These are phyloP conservation scores for Pseudorhiza aurosa DNA, from an alignment of 30 jellyfish, hydroid and myxozoan genomes.

Conservation along the genomic window DNA sequence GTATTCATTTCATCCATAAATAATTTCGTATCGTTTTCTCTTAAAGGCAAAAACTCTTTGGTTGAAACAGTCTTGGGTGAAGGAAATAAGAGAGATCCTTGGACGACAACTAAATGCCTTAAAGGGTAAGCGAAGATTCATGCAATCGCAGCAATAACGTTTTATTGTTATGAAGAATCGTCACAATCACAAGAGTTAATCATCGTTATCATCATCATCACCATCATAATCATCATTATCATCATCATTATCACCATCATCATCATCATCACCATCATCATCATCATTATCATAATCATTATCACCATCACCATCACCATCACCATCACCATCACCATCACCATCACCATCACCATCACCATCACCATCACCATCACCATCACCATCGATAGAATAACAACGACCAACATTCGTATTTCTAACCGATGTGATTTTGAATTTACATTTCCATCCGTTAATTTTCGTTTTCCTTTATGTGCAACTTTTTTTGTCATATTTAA, in stretches of 20 bases:
- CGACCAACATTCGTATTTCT: too few relatives aligned
- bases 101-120: slow-evolving; percentile 81
- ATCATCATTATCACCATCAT: background rate
- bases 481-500: background rate
- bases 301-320: background rate
- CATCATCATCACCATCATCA: background rate
- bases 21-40: too few relatives aligned
- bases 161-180: too few relatives aligned
- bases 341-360: background rate
- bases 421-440: too few relatives aligned
- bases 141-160: too few relatives aligned
- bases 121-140: slow-evolving; percentile 57
- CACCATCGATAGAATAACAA: background rate
- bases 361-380: background rate
- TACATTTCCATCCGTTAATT: too few relatives aligned
- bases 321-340: background rate
- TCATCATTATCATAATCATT: slow-evolving; percentile 2
- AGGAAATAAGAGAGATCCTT: slow-evolving; percentile 80
- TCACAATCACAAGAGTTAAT: too few relatives aligned
- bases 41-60: slow-evolving; percentile 84
- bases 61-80: slow-evolving; percentile 88
- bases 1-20: too few relatives aligned
- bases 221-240: background rate
- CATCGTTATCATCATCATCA: background rate
- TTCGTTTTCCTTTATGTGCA: too few relatives aligned